These are phyloP conservation scores for Orthonyx spaldingii DNA, from an alignment of 2,113 vertebrate species.

Conservation along the genomic window DNA sequence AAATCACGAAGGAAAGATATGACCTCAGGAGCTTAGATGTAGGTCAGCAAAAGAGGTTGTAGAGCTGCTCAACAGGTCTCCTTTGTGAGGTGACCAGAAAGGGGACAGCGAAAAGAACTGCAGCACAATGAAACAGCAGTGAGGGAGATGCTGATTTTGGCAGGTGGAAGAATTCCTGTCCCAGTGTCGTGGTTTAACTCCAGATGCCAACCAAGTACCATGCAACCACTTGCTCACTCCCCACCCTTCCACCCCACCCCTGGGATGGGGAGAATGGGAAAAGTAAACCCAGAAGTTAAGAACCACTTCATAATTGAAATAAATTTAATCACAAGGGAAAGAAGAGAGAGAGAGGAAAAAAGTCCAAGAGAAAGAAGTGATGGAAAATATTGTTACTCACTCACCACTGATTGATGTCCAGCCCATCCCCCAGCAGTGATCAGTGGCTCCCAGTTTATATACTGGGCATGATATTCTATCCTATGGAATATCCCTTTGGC, in stretches of 20 bases:
- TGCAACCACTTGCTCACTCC: rapidly evolving
- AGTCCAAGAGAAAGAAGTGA: not conserved
- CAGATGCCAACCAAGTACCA: not conserved
- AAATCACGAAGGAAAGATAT: not conserved
- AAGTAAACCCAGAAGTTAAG: not conserved
- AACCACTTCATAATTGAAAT: not conserved
- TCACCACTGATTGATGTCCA: rapidly evolving
- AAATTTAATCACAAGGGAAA: not conserved
- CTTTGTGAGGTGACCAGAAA: not conserved
- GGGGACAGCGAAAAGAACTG: not conserved
- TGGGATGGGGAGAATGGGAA: not conserved
- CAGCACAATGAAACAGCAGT: not conserved
- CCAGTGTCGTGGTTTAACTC: not conserved
- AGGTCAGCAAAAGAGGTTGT: not conserved
- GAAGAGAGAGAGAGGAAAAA: not conserved
- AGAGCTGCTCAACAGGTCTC: not conserved
- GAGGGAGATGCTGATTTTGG: not conserved
- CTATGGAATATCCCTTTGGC: not conserved
- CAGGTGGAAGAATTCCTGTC: not conserved
- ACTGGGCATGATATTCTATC: not conserved
- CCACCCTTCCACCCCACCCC: not conserved
- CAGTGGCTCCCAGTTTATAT: not conserved
- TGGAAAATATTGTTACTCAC: not conserved
- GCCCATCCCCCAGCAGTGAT: not conserved
- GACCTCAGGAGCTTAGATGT: not conserved